These are phyloP conservation scores for Thalassarche chlororhynchos DNA, from an alignment of 2,113 vertebrate species.

Conservation along the genomic window DNA sequence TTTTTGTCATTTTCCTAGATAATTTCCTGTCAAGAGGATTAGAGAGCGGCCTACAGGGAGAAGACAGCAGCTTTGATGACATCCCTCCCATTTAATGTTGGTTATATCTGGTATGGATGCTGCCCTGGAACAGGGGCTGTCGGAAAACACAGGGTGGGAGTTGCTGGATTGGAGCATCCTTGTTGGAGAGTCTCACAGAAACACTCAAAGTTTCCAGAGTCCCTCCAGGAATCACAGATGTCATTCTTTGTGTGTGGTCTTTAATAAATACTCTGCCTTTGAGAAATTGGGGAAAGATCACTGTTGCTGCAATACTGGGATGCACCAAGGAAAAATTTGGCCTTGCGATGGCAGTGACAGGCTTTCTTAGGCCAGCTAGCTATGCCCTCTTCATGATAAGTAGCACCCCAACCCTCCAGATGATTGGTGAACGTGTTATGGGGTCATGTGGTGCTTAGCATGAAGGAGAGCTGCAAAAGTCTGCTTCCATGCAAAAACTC, in stretches of 20 bases:
- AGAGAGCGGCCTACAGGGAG: background rate
- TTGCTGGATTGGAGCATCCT: background rate
- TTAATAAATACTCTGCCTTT: background rate
- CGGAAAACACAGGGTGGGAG: background rate
- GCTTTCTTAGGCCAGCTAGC: background rate
- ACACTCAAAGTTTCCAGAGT: background rate
- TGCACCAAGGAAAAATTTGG: background rate
- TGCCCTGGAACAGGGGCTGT: background rate
- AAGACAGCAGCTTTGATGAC: background rate
- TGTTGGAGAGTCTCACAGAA: background rate
- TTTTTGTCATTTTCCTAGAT: background rate
- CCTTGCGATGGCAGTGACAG: background rate
- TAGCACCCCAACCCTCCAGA: background rate
- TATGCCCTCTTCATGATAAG: background rate
- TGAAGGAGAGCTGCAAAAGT: background rate
- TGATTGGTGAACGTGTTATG: rapidly evolving
- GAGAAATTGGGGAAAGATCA: background rate
- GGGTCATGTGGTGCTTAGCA: background rate
- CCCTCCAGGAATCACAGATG: background rate
- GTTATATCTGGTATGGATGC: background rate
- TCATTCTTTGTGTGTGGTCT: rapidly evolving
- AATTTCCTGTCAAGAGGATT: background rate
- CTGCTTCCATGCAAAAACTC: background rate
- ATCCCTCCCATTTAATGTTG: background rate
- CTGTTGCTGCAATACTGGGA: background rate